Conservation (phyloP, 2,113 vertebrate genomes). For the Sinocyclocheilus maitianheensis region DNA sequence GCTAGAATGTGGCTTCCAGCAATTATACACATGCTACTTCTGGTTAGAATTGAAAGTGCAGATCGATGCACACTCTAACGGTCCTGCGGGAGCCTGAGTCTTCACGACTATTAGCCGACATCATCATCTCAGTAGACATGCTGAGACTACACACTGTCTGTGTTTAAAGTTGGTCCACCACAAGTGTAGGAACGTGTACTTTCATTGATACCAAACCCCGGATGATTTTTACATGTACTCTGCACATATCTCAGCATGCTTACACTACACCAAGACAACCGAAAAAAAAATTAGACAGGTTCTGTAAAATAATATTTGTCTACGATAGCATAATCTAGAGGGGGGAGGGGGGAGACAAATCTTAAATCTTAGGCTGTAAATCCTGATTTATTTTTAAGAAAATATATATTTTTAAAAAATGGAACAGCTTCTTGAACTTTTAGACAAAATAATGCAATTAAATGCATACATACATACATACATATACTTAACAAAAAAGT, state of each 20-base stretch:
- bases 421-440: background rate
- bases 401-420: background rate
- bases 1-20: constrained; percentile 4
- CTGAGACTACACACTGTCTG: constrained; percentile 26
- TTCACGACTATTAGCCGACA: constrained; percentile 33
- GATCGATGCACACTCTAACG: too few species aligned
- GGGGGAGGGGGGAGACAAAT: background rate
- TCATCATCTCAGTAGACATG: constrained; percentile 30
- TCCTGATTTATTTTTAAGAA: background rate
- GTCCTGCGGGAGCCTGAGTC: constrained; percentile 5
- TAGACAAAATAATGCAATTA: background rate
- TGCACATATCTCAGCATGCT: background rate
- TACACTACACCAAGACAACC: background rate
- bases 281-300: background rate
- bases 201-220: constrained; percentile 10
- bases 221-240: constrained; percentile 7
- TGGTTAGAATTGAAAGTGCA: too few species aligned
- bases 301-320: background rate
- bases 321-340: background rate
- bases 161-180: constrained; percentile 35
- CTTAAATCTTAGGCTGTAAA: background rate
- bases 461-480: too few species aligned
- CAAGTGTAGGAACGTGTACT: background rate
- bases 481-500: too few species aligned
- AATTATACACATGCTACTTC: constrained; percentile 4